Evolutionary conservation across 2,888 invertebrate genomes (phyloP), one percentile per base, ranked within the genome.

Genomic region (Lagria hirta): DNA sequence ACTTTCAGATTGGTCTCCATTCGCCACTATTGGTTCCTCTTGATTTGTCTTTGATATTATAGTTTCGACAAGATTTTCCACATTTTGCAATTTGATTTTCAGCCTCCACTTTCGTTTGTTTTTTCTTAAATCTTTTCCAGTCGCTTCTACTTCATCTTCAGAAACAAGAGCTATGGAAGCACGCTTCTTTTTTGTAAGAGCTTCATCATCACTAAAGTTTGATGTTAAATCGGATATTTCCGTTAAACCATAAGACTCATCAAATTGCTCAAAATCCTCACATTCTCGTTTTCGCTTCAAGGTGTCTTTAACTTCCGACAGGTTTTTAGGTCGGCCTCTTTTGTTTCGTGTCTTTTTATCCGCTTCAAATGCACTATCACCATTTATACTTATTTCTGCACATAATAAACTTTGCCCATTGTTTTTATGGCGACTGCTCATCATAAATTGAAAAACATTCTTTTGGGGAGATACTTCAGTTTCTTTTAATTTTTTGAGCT

Each of bases 391-490:
- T 48, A 69, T 68, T 28, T 75, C 75, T 68, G 79, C 81, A 0
- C 83, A 83, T 4, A 78, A 77, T 13, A 81, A 78, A 68, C 84
- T 84, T 12, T 69, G 67, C 2, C 84, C 84, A 48, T 84, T 76
- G 29, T 74, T 74, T 62, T 81, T 82, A 60, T 80, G 78, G 49
- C 83, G 73, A 10, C 80, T 79, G 51, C 79, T 80, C 84, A 84
- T 84, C 72, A 84, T 73, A 16, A 84, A 62, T 58, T 80, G 73
- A 65, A 84, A 84, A 20, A 81, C 83, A 75, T 84, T 73, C 13
- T 54, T 41, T 36, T 42, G n/a, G n/a, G n/a, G n/a, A n/a, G n/a
- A n/a, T n/a, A n/a, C n/a, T n/a, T n/a, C n/a, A n/a, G n/a, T n/a
- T n/a, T n/a, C n/a, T n/a, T n/a, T n/a, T n/a, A n/a, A n/a, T n/a